Evolutionary conservation across 2,113 vertebrate species (phyloP).

Genomic region (Scopus umbretta): DNA sequence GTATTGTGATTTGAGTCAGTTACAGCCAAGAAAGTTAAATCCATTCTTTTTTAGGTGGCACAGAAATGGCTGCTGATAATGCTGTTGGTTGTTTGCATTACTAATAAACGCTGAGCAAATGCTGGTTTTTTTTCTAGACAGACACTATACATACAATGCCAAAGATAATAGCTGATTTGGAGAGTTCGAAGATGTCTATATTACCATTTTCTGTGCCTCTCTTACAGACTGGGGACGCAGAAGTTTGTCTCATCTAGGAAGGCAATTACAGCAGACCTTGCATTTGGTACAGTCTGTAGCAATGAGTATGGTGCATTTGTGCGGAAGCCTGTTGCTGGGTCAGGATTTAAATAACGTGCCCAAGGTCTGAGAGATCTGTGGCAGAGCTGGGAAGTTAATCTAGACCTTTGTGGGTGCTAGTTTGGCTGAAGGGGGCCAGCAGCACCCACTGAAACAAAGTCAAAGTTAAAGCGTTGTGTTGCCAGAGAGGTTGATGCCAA

Average conservation of each 20-base stretch:
- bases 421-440: background rate
- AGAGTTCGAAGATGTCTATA: background rate
- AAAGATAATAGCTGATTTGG: background rate
- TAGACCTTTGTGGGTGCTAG: background rate
- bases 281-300: background rate
- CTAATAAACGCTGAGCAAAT: background rate
- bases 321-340: background rate
- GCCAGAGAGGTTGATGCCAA: background rate
- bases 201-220: background rate
- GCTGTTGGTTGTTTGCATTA: background rate
- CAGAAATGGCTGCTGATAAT: background rate
- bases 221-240: background rate
- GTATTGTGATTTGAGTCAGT: background rate
- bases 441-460: background rate
- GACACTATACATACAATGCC: background rate
- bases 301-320: background rate
- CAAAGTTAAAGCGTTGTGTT: background rate
- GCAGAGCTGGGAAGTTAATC: background rate
- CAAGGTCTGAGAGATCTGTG: background rate
- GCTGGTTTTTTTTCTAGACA: background rate
- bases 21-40: background rate
- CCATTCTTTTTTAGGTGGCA: fast-evolving
- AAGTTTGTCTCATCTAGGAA: background rate
- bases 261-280: background rate
- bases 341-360: background rate